Conservation (phyloP, 2,113 vertebrate genomes). For the Noturus placidus region DNA sequence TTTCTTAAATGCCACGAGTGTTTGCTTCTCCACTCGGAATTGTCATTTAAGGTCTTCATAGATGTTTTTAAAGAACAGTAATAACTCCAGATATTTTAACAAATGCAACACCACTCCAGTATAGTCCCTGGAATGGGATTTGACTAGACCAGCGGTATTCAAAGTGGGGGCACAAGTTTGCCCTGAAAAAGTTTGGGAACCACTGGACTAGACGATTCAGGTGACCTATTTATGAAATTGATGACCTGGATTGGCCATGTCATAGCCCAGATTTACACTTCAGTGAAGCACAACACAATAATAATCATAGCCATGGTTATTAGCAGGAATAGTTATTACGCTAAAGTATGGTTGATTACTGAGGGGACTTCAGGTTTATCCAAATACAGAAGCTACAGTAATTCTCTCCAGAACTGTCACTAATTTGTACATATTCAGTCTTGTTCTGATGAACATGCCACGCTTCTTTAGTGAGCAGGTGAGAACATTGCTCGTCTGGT, state of each 20-base stretch:
- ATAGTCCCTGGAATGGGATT: background rate
- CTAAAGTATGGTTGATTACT: background rate
- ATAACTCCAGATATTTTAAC: background rate
- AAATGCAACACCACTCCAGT: background rate
- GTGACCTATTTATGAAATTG: background rate
- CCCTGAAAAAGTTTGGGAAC: too few species aligned
- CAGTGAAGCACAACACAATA: background rate
- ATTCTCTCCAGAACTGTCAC: background rate
- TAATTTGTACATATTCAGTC: background rate
- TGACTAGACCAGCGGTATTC: too few species aligned
- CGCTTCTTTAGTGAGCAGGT: background rate
- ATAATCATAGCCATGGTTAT: background rate
- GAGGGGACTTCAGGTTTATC: background rate
- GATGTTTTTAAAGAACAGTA: background rate
- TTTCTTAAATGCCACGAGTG: background rate
- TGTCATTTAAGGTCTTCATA: background rate
- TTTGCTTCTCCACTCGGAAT: slow-evolving; percentile 13
- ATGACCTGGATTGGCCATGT: background rate
- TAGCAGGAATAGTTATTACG: background rate
- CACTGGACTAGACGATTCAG: background rate
- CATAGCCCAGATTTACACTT: background rate
- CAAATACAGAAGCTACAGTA: background rate
- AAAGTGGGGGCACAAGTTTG: too few species aligned
- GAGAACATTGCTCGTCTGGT: background rate
- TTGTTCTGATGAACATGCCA: background rate